Conservation (phyloP, 2,797 vertebrate species). For the Diceros bicornis region DNA sequence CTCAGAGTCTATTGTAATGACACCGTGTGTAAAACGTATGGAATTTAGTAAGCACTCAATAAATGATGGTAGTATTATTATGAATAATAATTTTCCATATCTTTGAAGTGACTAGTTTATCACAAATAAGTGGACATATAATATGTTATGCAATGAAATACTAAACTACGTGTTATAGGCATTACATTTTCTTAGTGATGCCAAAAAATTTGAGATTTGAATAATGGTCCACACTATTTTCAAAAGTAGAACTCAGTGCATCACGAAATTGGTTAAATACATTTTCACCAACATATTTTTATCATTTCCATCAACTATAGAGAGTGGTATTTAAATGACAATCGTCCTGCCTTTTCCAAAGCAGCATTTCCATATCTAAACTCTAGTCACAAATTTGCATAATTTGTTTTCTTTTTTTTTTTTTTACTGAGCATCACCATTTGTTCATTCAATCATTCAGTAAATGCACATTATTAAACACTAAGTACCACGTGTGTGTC, state of each 20-base stretch:
- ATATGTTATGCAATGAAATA: neutral
- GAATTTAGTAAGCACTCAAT: neutral
- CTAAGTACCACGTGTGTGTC: neutral
- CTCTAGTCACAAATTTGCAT: neutral
- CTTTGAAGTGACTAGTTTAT: neutral
- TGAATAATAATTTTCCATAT: neutral
- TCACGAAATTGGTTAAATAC: neutral
- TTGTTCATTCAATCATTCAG: neutral
- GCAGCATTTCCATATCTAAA: neutral
- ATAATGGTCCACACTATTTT: neutral
- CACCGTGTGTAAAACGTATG: neutral
- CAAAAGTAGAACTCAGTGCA: neutral
- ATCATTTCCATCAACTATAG: neutral
- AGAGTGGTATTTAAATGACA: neutral
- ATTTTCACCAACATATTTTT: neutral
- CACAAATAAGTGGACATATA: neutral
- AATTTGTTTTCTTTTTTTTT: neutral
- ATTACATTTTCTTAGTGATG: neutral
- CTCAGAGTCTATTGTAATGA: neutral
- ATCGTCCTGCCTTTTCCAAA: neutral
- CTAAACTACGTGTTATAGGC: neutral
- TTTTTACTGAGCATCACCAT: neutral
- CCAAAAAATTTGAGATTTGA: neutral
- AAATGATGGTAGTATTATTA: neutral
- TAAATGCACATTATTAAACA: neutral